Evolutionary conservation across 2,797 vertebrate genomes (phyloP), one percentile per base, ranked within the genome.

Genomic region (Ceryle rudis): DNA sequence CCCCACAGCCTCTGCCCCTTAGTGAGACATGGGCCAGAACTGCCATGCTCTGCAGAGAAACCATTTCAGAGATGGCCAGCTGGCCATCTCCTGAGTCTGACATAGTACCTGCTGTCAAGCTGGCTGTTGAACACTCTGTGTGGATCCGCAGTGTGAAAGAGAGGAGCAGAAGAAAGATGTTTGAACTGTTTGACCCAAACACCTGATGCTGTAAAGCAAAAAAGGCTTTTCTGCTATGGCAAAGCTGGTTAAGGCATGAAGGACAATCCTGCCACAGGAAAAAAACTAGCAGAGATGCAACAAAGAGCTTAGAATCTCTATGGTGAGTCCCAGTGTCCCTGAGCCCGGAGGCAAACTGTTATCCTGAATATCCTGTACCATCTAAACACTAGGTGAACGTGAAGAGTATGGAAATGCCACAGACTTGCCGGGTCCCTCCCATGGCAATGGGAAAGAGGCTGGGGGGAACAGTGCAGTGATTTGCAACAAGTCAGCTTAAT

Each of bases 21-120:
- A 1, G 1, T 5, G 2, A 83, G 7, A 61, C 65, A 14, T 0
- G 0, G 75, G 60, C 22, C 66, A 61, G 60, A 8, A 5, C 11
- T 5, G 6, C 23, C 75, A 78, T 10, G 4, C 10, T 42, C 71
- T 60, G 31, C 31, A 46, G 7, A 33, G 28, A 85, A 16, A 22
- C 4, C 4, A 1, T 62, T 73, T 47, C n/a, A 71, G 52, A 37
- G 41, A 5, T 37, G 20, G 25, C 37, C 18, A 55, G 0, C 16
- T 15, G 44, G 41, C 21, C 54, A 54, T 22, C 26, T 65, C 21
- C 23, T 14, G n/a, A 35, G 66, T 11, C 1, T 5, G 42, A 28
- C 23, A 41, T 25, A 20, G 28, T 28, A 65, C 25, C 7, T n/a
- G 28, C 4, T 14, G 10, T 19, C 73, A 58, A 58, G 37, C 13